Conservation (phyloP, 2,113 vertebrate genomes). For the Hippotragus niger region DNA sequence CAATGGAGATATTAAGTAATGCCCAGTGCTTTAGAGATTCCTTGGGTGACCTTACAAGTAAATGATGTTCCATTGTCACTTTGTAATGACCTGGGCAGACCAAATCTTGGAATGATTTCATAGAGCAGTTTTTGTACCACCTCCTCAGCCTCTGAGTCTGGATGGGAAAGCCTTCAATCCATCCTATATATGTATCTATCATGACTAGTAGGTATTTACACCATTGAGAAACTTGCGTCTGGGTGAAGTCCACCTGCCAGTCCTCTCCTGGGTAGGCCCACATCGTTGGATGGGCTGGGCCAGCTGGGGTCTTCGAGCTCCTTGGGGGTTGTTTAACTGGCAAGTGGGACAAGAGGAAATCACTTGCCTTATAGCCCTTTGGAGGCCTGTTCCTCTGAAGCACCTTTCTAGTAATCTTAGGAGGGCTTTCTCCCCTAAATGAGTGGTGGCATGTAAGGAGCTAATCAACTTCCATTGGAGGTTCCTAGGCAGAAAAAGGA, state of each 20-base stretch:
- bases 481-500: background rate
- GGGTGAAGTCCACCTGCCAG: background rate
- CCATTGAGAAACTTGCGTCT: background rate
- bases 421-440: background rate
- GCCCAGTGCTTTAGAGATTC: background rate
- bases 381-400: background rate
- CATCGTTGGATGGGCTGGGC: rapidly evolving
- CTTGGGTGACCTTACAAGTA: background rate
- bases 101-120: background rate
- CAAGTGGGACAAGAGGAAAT: background rate
- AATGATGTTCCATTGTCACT: background rate
- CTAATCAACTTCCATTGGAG: background rate
- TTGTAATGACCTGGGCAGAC: background rate
- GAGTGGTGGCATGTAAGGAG: background rate
- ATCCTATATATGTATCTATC: background rate
- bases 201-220: background rate
- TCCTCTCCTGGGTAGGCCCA: background rate
- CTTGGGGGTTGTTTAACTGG: background rate
- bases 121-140: background rate
- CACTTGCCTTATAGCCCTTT: background rate
- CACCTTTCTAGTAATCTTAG: background rate
- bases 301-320: background rate
- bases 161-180: background rate
- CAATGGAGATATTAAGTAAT: background rate
- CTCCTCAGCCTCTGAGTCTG: background rate